Evolutionary conservation across 2,888 invertebrate genomes (phyloP).

Genomic region (Lepidocyrtinus sp.): DNA sequence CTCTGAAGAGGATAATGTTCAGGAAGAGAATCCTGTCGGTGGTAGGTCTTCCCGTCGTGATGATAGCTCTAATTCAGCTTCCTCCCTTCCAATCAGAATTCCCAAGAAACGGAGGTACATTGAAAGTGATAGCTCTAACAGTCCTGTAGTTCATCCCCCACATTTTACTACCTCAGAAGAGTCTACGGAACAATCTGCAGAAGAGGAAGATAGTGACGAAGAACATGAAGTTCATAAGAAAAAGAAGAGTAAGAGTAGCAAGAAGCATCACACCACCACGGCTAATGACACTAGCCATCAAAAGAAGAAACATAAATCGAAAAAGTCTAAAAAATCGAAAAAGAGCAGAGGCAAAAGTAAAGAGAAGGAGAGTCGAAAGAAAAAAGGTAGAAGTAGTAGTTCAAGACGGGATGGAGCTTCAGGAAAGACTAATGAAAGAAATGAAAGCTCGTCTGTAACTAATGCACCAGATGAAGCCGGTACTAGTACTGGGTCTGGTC

Average conservation of each 20-base stretch:
- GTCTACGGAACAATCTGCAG: slow-evolving; percentile 23
- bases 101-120: slow-evolving; percentile 37
- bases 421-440: not conserved
- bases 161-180: slow-evolving; percentile 1
- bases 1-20: too few relatives aligned
- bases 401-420: not conserved
- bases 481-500: too few relatives aligned
- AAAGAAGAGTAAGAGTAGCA: slow-evolving; percentile 14
- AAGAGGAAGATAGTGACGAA: slow-evolving; percentile 18
- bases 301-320: slow-evolving; percentile 45
- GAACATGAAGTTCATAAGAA: slow-evolving; percentile 10
- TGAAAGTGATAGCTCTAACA: not conserved
- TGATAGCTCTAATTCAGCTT: too few relatives aligned
- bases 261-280: slow-evolving; percentile 22
- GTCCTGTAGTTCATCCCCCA: not conserved
- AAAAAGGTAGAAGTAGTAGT: slow-evolving; percentile 5
- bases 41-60: too few relatives aligned
- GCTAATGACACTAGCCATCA: too few relatives aligned
- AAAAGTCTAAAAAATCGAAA: slow-evolving; percentile 42
- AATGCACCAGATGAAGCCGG: not conserved
- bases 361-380: not conserved
- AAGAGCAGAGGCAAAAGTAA: slow-evolving; percentile 32
- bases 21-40: too few relatives aligned
- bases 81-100: not conserved
- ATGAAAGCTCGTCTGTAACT: not conserved